Base-by-base conservation (phyloP, 2,797 vertebrate genomes). In the Melanotaenia pygmaea region DNA sequence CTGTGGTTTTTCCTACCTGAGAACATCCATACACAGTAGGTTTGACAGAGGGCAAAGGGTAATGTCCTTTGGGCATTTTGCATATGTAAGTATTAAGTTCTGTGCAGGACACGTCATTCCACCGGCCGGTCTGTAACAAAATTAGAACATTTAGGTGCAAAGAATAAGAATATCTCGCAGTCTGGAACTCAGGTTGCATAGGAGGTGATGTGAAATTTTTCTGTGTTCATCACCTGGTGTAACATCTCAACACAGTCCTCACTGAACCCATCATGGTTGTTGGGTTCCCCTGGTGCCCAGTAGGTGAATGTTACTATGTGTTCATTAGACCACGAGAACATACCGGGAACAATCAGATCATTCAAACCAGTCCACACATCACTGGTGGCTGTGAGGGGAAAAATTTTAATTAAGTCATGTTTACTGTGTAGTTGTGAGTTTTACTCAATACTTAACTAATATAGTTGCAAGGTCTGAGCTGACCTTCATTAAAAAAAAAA, bases 251-350 rank as follows among this genome's bases (percentile, higher is more conserved):
- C 95, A 58, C 95, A 95, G 88, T 95, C 86, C 66, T 95, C 94
- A 0, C 0, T 74, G 79, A 94, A 95, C 22, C 92, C 94, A 0
- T 77, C 28, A 30, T 95, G 94, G 80, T 92, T 94, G 90, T 94
- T 95, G 58, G 95, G 95, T 80, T 95, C 89, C 14, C 94, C 94
- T 9, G 93, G 92, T 54, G 94, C 91, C 95, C 95, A 95, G 90
- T 95, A 70, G 32, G 94, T 95, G 88, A 95, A 94, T 22, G 72
- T 90, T 28, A 88, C 89, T 3, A 75, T 45, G 50, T 93, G 90
- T 18, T 82, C 45, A 40, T 94, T 91, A 1, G 94, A 92, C 95
- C 95, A 96, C 4, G 20, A 12, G 77, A 86, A 96, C 79, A 90
- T 67, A 1, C 94, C 94, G 0, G 90, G 3, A 1, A 90, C 7